Percentiles rank a stretch among this genome's conserved stretches.
These are phyloP conservation scores for Piscicola geometra DNA, from an alignment of 2,888 invertebrate genomes.

Conservation along the genomic window DNA sequence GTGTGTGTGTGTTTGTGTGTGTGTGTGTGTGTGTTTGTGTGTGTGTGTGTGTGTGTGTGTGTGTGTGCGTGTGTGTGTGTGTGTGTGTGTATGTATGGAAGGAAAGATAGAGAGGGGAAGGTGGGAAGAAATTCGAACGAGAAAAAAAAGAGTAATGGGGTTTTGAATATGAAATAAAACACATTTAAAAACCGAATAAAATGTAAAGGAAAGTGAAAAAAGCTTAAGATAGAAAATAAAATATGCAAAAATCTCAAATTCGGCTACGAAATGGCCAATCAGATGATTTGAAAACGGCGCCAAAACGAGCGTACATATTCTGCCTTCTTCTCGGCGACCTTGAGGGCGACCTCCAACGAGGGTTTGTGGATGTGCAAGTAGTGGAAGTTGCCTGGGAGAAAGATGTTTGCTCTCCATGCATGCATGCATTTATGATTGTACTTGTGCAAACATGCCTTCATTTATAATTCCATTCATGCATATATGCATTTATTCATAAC, in stretches of 20 bases:
- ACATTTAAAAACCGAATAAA: not conserved
- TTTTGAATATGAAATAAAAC: not conserved
- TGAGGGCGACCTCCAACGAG: constrained; percentile 47
- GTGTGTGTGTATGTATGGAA: no score
- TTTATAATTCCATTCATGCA: not conserved
- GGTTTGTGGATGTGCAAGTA: constrained; percentile 55
- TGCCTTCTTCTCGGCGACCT: constrained; percentile 47
- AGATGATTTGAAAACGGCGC: no score
- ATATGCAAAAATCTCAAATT: no score
- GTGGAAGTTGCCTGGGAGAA: constrained; percentile 49
- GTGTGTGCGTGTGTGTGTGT: not conserved
- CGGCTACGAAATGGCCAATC: no score
- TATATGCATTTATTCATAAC: no score
- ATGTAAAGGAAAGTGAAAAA: no score
- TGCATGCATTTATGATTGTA: no score
- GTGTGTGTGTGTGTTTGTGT: no score
- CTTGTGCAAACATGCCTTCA: not conserved
- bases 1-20: not conserved
- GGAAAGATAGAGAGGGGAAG: not conserved
- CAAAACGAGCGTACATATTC: no score
- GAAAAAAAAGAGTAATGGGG: not conserved
- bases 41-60: not conserved
- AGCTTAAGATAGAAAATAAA: no score
- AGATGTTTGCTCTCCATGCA: not conserved
- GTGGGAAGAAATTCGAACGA: not conserved